Evolutionary conservation across 2,888 invertebrate species (phyloP).

Genomic region (Isoperla grammatica): DNA sequence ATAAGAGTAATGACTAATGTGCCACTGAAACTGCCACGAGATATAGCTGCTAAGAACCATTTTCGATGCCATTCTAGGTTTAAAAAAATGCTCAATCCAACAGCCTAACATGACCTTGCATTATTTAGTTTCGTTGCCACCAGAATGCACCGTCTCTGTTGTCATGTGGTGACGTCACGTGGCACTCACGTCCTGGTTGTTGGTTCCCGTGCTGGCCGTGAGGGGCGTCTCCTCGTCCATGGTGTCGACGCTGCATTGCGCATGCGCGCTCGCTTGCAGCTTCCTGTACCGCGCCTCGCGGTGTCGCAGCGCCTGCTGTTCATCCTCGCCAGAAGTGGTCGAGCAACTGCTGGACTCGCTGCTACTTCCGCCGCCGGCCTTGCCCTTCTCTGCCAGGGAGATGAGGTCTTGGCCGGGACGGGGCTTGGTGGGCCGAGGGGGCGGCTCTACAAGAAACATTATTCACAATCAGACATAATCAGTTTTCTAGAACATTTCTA

Average conservation of each 20-base stretch:
- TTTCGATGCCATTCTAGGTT: no score
- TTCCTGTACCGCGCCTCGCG: slow-evolving; percentile 26
- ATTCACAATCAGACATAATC: no score
- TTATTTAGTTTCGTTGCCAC: no score
- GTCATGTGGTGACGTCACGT: no score
- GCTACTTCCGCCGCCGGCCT: slow-evolving; percentile 41
- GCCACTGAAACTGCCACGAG: no score
- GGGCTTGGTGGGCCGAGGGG: background rate
- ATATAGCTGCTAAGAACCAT: no score
- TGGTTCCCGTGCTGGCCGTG: slow-evolving; percentile 40
- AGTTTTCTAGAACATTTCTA: no score
- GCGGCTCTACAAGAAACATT: background rate
- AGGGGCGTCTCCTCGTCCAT: slow-evolving; percentile 30
- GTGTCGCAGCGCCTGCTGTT: slow-evolving; percentile 34
- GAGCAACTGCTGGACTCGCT: slow-evolving; percentile 50
- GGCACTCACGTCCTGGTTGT: slow-evolving; percentile 63
- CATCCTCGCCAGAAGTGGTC: slow-evolving; percentile 51
- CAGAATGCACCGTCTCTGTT: no score
- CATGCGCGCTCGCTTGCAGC: slow-evolving; percentile 13
- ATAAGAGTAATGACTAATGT: no score
- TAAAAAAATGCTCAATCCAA: no score
- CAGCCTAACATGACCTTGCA: no score
- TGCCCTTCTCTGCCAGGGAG: slow-evolving; percentile 50
- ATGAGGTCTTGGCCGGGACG: slow-evolving; percentile 42
- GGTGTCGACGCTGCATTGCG: slow-evolving; percentile 27